phyloP scores from a whole-genome alignment of 2,797 vertebrate genomes.

The Spondyliosoma cantharus region DNA sequence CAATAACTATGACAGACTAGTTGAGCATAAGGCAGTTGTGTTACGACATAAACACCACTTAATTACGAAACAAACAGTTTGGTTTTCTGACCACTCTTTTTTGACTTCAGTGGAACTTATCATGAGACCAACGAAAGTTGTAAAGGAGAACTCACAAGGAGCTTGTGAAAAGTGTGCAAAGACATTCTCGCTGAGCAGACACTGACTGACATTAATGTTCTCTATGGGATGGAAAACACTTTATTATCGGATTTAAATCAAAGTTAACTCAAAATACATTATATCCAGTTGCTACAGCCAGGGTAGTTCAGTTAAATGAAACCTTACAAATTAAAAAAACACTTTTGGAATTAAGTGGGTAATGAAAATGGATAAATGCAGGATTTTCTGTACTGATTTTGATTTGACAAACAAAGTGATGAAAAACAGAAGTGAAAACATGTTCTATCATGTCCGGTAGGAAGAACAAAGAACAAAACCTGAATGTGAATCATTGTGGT shows the following conservation, averaged over 20 bases:
- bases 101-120: background rate
- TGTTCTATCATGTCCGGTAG: background rate
- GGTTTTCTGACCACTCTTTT: background rate
- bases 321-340: background rate
- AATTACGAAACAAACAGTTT: background rate
- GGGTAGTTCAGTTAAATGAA: background rate
- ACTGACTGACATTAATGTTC: background rate
- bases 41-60: too few species aligned
- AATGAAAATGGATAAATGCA: background rate
- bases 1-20: background rate
- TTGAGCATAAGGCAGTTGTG: too few species aligned
- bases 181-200: background rate
- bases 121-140: background rate
- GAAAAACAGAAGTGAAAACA: slow-evolving; percentile 47
- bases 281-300: background rate
- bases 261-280: background rate
- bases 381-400: background rate
- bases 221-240: background rate
- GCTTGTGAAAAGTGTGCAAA: background rate
- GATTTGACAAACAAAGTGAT: background rate
- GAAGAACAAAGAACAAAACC: slow-evolving; percentile 17
- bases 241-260: background rate
- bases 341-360: background rate
- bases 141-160: background rate
- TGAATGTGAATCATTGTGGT: slow-evolving; percentile 37